Evolutionary conservation across 2,888 invertebrate species (phyloP).

Genomic region (Dexiosoma caninum): DNA sequence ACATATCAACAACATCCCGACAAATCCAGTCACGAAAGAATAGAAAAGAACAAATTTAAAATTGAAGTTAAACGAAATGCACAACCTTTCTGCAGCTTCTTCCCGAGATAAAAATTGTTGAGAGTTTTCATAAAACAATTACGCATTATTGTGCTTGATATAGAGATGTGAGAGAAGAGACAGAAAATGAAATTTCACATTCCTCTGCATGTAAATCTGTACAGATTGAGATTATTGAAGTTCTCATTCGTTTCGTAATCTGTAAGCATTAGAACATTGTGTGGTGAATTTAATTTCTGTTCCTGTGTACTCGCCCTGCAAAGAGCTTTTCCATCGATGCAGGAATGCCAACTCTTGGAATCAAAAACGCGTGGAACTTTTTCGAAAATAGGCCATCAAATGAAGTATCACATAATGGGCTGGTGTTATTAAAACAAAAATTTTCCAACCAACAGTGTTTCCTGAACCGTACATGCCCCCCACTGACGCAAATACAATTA

Average conservation of each 20-base stretch:
- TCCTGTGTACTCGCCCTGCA: no score
- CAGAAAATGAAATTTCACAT: not conserved
- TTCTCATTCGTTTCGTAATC: no score
- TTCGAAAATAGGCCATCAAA: no score
- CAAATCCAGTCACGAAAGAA: not conserved
- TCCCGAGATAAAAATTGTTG: not conserved
- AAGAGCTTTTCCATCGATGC: slow-evolving; percentile 19
- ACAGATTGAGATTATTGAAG: not conserved
- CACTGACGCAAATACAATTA: no score
- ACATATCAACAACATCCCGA: not conserved
- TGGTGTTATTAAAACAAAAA: no score
- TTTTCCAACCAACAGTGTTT: no score
- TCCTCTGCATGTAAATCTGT: not conserved
- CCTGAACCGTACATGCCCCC: no score
- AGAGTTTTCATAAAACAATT: slow-evolving; percentile 5
- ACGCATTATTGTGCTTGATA: slow-evolving; percentile 15
- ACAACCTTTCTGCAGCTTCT: not conserved
- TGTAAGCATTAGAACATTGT: no score
- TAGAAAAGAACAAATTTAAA: slow-evolving; percentile 2
- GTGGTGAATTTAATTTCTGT: no score
- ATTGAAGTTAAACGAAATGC: not conserved
- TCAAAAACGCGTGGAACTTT: no score
- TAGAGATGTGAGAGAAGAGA: not conserved
- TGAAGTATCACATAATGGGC: no score
- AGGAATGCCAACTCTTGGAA: no score